Evolutionary conservation across 1,140 invertebrate species (phyloP).

Genomic region (Chironomus tepperi): DNA sequence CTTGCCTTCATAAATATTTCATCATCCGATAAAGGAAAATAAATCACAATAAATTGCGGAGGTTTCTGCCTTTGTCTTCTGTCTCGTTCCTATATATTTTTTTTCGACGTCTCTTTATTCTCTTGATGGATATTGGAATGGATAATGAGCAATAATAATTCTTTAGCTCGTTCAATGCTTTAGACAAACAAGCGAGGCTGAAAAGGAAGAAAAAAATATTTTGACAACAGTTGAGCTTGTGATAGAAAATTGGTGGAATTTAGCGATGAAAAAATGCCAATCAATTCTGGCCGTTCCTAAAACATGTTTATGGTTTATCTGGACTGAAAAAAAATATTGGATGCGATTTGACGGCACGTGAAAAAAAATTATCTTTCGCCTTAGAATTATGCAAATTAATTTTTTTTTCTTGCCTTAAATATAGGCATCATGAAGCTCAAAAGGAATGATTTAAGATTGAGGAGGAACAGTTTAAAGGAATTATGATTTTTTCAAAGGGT

Average conservation of each 20-base stretch:
- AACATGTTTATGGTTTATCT: neutral
- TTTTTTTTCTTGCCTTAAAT: no score
- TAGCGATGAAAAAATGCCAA: neutral
- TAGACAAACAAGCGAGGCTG: no score
- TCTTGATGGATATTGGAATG: neutral
- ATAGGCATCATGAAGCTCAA: no score
- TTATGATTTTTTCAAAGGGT: no score
- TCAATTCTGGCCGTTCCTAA: neutral
- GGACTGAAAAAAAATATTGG: neutral
- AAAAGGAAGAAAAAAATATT: neutral
- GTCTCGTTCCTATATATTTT: no score
- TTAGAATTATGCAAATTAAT: neutral
- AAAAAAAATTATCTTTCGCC: neutral
- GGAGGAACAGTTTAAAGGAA: no score
- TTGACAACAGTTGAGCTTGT: neutral
- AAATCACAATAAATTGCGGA: neutral
- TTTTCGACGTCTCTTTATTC: neutral
- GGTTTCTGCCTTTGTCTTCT: no score
- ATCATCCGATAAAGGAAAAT: neutral
- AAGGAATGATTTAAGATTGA: no score
- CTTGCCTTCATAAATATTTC: neutral
- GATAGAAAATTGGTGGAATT: neutral
- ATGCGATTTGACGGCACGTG: neutral
- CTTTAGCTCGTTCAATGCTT: neutral
- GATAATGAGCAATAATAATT: constrained; percentile 14